phyloP scores from a whole-genome alignment of 2,888 invertebrate species.

The Megaustenia siamemsis region DNA sequence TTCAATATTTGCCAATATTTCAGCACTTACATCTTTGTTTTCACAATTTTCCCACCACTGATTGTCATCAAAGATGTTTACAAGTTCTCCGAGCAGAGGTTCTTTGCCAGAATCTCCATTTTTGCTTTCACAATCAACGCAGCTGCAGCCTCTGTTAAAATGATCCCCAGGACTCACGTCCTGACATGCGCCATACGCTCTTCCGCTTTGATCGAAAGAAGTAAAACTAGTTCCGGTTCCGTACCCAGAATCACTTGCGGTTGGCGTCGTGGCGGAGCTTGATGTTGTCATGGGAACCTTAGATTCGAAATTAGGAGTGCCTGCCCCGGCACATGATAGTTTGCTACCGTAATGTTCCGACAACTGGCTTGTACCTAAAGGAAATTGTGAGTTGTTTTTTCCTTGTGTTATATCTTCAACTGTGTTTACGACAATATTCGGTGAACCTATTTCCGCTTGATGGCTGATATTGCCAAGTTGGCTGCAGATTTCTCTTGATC shows the following conservation, averaged over 20 bases:
- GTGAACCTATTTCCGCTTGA: background rate
- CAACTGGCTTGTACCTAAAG: background rate
- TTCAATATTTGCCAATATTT: no score
- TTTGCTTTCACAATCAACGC: background rate
- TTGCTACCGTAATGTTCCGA: background rate
- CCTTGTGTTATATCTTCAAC: background rate
- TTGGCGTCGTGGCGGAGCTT: conserved; percentile 40
- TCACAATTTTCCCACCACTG: no score
- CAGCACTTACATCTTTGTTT: no score
- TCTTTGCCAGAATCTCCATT: background rate
- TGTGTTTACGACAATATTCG: background rate
- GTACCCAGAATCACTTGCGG: conserved; percentile 60
- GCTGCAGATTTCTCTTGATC: background rate
- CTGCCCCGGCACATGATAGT: background rate
- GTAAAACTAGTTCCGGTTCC: conserved; percentile 53
- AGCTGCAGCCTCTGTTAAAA: background rate
- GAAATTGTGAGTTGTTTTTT: background rate
- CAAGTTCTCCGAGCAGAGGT: background rate
- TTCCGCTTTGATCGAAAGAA: background rate
- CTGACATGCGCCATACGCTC: background rate
- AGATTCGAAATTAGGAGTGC: background rate
- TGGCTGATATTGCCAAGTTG: background rate
- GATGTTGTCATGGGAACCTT: background rate
- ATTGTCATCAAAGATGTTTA: background rate
- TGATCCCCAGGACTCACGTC: background rate